These are phyloP conservation scores for Siniperca knerii DNA, from an alignment of 2,113 vertebrate species.

Conservation along the genomic window DNA sequence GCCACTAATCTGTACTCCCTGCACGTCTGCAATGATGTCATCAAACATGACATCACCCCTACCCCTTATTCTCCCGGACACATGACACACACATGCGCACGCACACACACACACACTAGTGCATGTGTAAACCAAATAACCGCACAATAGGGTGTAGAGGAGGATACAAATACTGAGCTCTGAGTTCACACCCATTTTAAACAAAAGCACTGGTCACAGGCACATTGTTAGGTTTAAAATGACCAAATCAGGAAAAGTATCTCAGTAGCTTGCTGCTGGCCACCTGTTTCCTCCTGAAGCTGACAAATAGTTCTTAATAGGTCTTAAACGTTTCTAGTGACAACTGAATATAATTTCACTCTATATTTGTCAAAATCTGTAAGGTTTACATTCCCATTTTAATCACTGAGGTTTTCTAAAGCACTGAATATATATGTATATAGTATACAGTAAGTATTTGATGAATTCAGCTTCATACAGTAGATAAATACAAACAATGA, in stretches of 20 bases:
- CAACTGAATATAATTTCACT: neutral
- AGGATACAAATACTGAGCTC: constrained; percentile 5
- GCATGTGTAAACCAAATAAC: constrained; percentile 26
- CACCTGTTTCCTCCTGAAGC: constrained; percentile 49
- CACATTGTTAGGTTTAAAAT: constrained; percentile 29
- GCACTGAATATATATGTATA: no score
- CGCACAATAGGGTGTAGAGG: constrained; percentile 34
- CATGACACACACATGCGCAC: constrained; percentile 32
- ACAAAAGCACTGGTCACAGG: constrained; percentile 29
- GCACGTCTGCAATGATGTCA: constrained; percentile 77
- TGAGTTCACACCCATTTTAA: constrained; percentile 18
- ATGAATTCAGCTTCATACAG: neutral
- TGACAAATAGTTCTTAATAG: neutral
- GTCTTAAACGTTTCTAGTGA: neutral
- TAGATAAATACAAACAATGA: neutral
- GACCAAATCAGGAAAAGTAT: neutral
- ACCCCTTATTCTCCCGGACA: constrained; percentile 44
- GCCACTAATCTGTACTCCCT: constrained; percentile 64
- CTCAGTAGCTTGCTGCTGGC: neutral
- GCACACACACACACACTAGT: constrained; percentile 25
- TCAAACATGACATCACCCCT: constrained; percentile 76
- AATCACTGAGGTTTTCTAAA: neutral
- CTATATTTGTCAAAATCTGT: neutral
- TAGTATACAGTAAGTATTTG: neutral
- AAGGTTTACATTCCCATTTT: neutral